Percentiles rank a stretch among this genome's conserved stretches.
phyloP scores from a whole-genome alignment of 2,888 invertebrate species.

The Ophioninae sp. region DNA sequence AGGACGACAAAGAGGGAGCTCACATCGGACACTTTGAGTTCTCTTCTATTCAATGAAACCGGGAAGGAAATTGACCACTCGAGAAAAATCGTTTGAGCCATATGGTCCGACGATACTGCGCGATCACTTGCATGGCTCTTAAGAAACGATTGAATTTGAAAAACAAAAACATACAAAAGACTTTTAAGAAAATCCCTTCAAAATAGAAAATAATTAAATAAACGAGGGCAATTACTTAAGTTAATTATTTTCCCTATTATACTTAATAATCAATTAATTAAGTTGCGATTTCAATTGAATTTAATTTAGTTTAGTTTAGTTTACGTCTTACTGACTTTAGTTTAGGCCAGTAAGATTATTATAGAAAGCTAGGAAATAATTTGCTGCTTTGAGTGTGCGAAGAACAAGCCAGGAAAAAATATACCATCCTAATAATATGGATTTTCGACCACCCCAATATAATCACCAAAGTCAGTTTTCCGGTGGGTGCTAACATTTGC shows the following conservation, averaged over 20 bases:
- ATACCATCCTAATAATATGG: conserved; percentile 3
- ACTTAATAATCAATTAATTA: too few relatives aligned
- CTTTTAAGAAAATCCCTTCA: too few relatives aligned
- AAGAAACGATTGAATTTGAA: background rate
- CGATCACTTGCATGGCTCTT: background rate
- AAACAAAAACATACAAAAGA: too few relatives aligned
- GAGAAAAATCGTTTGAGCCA: conserved; percentile 14
- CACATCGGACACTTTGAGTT: conserved; percentile 40
- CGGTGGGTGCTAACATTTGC: conserved; percentile 74
- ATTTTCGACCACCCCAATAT: conserved; percentile 61
- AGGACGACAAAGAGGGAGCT: conserved; percentile 1
- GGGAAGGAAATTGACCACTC: conserved; percentile 28
- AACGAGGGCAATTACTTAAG: too few relatives aligned
- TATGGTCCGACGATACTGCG: background rate
- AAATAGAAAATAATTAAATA: too few relatives aligned
- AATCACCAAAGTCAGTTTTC: conserved; percentile 58
- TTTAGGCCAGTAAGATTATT: background rate
- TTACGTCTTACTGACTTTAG: too few relatives aligned
- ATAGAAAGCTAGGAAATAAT: background rate
- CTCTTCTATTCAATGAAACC: conserved; percentile 41
- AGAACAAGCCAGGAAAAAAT: background rate
- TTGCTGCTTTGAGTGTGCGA: background rate
- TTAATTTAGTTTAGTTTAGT: too few relatives aligned
- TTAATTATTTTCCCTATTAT: too few relatives aligned
- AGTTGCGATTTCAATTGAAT: background rate